Evolutionary conservation across 2,113 vertebrate genomes (phyloP).

Genomic region (Synchiropus splendidus): DNA sequence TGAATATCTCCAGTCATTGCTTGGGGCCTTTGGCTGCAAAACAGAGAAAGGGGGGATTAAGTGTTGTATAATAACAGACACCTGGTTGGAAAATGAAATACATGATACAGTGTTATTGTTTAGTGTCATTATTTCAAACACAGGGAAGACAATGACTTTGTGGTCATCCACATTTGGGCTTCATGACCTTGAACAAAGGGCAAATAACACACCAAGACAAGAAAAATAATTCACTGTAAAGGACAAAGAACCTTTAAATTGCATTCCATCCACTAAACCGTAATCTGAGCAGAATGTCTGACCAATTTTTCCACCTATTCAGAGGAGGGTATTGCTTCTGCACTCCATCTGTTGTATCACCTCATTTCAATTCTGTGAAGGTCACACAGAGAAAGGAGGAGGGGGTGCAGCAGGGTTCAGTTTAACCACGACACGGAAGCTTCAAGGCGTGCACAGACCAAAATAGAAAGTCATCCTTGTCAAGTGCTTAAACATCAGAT

Average conservation of each 20-base stretch:
- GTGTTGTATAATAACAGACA: background rate
- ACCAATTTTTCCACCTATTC: slow-evolving; percentile 24
- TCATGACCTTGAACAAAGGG: too few relatives aligned
- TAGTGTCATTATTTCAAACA: too few relatives aligned
- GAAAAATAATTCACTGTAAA: too few relatives aligned
- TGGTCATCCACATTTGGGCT: too few relatives aligned
- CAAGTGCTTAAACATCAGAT: too few relatives aligned
- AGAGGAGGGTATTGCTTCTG: slow-evolving; percentile 12
- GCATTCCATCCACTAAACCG: too few relatives aligned
- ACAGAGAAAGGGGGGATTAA: slow-evolving; percentile 67
- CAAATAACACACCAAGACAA: too few relatives aligned
- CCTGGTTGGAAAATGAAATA: slow-evolving; percentile 46
- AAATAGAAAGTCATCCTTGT: too few relatives aligned
- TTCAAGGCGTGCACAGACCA: too few relatives aligned
- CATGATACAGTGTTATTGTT: slow-evolving; percentile 39
- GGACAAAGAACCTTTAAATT: too few relatives aligned
- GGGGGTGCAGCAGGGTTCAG: slow-evolving; percentile 12
- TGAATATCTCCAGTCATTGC: slow-evolving; percentile 93
- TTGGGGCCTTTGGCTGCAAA: slow-evolving; percentile 80
- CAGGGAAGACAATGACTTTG: too few relatives aligned
- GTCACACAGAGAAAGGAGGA: slow-evolving; percentile 27
- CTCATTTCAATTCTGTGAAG: slow-evolving; percentile 28
- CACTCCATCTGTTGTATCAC: slow-evolving; percentile 7
- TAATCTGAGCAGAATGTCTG: slow-evolving; percentile 11
- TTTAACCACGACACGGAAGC: slow-evolving; percentile 9